Evolutionary conservation across 2,888 invertebrate genomes (phyloP).

Genomic region (Acrocyrtus sp.): DNA sequence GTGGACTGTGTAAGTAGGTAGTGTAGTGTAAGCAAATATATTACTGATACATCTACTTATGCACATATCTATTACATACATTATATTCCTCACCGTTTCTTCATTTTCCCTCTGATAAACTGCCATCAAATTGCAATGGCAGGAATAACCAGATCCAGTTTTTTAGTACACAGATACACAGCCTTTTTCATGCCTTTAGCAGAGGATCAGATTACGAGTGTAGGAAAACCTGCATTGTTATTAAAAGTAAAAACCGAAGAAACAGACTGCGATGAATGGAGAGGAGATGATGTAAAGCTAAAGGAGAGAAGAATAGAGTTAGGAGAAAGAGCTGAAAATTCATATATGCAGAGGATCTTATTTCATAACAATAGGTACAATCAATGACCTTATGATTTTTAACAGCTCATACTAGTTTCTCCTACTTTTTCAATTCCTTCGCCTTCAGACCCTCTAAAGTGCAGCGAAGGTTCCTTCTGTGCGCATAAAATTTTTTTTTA

Average conservation of each 20-base stretch:
- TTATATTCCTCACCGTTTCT: too few species aligned
- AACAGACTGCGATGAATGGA: too few species aligned
- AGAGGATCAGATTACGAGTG: conserved; percentile 50
- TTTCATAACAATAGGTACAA: conserved; percentile 52
- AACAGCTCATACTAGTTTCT: conserved; percentile 45
- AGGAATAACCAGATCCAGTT: conserved; percentile 54
- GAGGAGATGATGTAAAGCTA: too few species aligned
- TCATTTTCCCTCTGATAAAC: conserved; percentile 44
- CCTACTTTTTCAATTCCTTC: conserved; percentile 44
- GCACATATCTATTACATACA: too few species aligned
- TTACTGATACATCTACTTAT: too few species aligned
- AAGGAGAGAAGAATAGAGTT: conserved; percentile 13
- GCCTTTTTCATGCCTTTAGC: conserved; percentile 53
- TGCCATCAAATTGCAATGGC: conserved; percentile 46
- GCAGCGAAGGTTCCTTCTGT: too few species aligned
- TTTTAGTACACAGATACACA: conserved; percentile 37
- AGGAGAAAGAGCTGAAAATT: conserved; percentile 17
- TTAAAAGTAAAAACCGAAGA: conserved; percentile 53
- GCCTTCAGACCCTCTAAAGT: conserved; percentile 52
- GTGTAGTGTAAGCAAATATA: too few species aligned
- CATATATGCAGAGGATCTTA: conserved; percentile 46
- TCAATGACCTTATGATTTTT: conserved; percentile 54
- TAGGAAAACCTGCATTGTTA: conserved; percentile 51
- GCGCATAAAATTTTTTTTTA: too few species aligned
- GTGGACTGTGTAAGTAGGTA: too few species aligned